Percentiles rank a stretch among this genome's conserved stretches.
phyloP scores from a whole-genome alignment of 2,888 invertebrate genomes.

The Trichogramma evanescens region DNA sequence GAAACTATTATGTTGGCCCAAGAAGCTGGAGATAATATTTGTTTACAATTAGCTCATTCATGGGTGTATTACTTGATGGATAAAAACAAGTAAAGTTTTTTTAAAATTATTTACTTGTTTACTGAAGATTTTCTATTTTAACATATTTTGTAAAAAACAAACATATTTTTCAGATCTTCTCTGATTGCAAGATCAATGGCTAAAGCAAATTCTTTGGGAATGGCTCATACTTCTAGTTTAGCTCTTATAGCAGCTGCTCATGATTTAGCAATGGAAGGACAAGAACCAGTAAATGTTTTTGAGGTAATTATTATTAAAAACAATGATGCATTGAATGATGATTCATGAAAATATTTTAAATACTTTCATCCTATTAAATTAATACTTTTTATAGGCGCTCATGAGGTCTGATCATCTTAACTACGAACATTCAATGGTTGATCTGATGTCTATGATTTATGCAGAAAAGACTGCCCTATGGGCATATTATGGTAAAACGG shows the following conservation, averaged over 20 bases:
- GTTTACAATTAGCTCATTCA: constrained; percentile 76
- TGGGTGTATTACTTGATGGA: constrained; percentile 66
- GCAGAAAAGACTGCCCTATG: constrained; percentile 80
- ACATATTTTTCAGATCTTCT: constrained; percentile 48
- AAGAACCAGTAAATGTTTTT: constrained; percentile 61
- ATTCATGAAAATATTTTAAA: neutral
- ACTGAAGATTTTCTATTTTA: neutral
- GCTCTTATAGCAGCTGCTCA: constrained; percentile 73
- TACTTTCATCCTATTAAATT: neutral
- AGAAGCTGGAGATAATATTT: constrained; percentile 78
- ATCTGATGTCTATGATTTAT: constrained; percentile 72
- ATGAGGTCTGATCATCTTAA: constrained; percentile 80
- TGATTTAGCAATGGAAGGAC: constrained; percentile 63
- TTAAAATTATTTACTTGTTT: neutral
- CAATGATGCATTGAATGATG: neutral
- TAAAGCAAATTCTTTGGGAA: constrained; percentile 61
- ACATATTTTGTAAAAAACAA: neutral
- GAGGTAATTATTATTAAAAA: constrained; percentile 47
- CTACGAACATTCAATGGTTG: constrained; percentile 75
- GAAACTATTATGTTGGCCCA: constrained; percentile 85
- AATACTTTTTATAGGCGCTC: constrained; percentile 55
- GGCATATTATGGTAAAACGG: constrained; percentile 81
- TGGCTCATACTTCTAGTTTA: constrained; percentile 66
- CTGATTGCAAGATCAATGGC: constrained; percentile 63
- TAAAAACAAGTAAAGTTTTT: constrained; percentile 40